phyloP scores from a whole-genome alignment of 2,888 invertebrate species.

The Ormyrus nitidulus region DNA sequence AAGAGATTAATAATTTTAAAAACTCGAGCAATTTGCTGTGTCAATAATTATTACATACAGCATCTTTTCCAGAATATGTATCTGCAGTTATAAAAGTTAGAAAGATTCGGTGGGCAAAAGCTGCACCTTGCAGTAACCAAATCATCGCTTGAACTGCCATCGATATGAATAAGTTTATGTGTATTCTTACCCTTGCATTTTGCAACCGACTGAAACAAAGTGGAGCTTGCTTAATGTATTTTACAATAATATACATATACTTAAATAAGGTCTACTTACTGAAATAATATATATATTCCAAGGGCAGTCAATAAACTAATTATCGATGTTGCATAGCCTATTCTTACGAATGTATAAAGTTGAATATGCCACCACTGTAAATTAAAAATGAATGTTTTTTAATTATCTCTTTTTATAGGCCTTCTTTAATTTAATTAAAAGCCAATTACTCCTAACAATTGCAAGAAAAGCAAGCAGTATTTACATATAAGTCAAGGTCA shows the following conservation, averaged over 20 bases:
- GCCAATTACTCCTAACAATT: no score
- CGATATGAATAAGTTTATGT: slow-evolving; percentile 33
- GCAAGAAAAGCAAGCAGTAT: neutral
- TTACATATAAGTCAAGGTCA: slow-evolving; percentile 9
- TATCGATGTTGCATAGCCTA: slow-evolving; percentile 19
- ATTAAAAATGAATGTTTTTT: neutral
- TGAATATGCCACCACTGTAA: slow-evolving; percentile 7
- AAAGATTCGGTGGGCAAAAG: slow-evolving; percentile 2
- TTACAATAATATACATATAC: neutral
- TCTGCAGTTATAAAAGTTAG: slow-evolving; percentile 20
- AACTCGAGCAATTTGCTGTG: neutral
- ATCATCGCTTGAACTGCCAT: slow-evolving; percentile 6
- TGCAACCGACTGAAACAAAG: slow-evolving; percentile 17
- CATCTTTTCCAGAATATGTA: neutral
- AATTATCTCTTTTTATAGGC: no score
- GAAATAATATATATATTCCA: slow-evolving; percentile 25
- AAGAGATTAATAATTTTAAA: neutral
- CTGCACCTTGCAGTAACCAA: neutral
- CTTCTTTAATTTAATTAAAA: no score
- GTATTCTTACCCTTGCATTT: slow-evolving; percentile 38
- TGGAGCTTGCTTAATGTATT: neutral
- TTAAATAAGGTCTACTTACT: slow-evolving; percentile 11
- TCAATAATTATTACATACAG: neutral
- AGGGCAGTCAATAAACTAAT: slow-evolving; percentile 16
- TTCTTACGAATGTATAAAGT: neutral